Evolutionary conservation across 1,140 invertebrate genomes (phyloP).

Genomic region (Homarus americanus): DNA sequence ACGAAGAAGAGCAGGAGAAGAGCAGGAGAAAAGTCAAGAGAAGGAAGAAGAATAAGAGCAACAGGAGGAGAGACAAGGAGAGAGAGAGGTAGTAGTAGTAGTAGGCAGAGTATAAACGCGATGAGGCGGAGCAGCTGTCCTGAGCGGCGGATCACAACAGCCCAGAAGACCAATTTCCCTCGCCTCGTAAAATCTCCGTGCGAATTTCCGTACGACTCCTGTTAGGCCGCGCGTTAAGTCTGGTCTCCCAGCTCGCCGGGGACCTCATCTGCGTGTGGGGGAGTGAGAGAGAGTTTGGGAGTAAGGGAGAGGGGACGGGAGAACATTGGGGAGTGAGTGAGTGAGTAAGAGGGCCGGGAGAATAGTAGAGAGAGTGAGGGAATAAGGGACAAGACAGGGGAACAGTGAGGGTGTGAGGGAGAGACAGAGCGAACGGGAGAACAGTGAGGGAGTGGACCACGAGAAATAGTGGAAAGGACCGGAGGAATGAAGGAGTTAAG

Average conservation of each 20-base stretch:
- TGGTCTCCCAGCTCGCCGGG: background rate
- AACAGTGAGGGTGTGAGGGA: too few species aligned
- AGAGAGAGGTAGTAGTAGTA: background rate
- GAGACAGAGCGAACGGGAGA: too few species aligned
- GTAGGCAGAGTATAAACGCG: background rate
- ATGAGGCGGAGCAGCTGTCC: too few species aligned
- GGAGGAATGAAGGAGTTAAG: too few species aligned
- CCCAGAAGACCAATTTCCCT: conserved; percentile 6
- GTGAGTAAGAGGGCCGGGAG: background rate
- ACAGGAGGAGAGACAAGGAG: background rate
- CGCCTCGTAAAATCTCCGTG: conserved; percentile 24
- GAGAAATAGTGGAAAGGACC: too few species aligned
- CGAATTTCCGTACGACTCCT: conserved; percentile 28
- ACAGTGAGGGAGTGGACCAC: too few species aligned
- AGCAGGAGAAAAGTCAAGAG: background rate
- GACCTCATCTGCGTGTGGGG: conserved; percentile 2
- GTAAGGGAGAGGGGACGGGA: background rate
- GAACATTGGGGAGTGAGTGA: background rate
- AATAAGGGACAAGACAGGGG: too few species aligned
- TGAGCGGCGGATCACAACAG: background rate
- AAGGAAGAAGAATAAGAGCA: background rate
- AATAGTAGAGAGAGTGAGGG: too few species aligned
- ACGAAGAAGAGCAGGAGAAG: background rate
- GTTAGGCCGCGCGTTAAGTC: conserved; percentile 3
- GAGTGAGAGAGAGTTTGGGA: background rate